Base-by-base conservation (phyloP, 1,140 invertebrate genomes). In the Penaeus japonicus region DNA sequence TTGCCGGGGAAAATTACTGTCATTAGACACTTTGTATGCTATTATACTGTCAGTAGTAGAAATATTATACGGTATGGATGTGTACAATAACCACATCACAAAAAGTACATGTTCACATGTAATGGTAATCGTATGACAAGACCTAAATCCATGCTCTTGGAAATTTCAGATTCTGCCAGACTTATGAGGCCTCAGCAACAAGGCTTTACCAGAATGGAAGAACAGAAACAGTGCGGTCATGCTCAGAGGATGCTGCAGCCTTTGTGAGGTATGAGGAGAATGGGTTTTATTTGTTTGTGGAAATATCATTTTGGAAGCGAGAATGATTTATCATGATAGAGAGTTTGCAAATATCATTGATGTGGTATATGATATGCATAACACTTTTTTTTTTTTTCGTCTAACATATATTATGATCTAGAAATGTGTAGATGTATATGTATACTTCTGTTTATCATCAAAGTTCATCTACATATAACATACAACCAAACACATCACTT, bases 121-220 rank as follows among this genome's bases (percentile, higher is more conserved):
- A 65, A 65, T 4, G 5, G 62, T 5, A 65, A 10, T n/a, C 62
- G 2, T n/a, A 65, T 0, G 0, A 70, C 18, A 5, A 15, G 7
- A 5, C 10, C n/a, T 15, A 70, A 5, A 17, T 54, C 54, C 22
- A 84, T 55, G 24, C 2, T 70, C 24, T 39, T 55, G 27, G 27
- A 47, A 86, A n/a, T 65, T 81, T 27, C 78, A 89, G 89, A 81
- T 92, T 93, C 89, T 93, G 92, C 15, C 92, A 93, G 79, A 94
- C 93, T 4, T 94, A 94, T 91, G 94, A 94, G 90, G 94, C 94
- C n/a, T 93, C 93, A 7, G 92, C 94, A 59, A 94, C 94, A 90
- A 92, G 94, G 47, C 91, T 93, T 18, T 94, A 92, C 90, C 93
- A 94, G 87, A 92, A 93, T 90, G 94, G 94, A 15, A 92, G 94